phyloP scores from a whole-genome alignment of 2,113 vertebrate genomes.

The Charadrius vociferus region DNA sequence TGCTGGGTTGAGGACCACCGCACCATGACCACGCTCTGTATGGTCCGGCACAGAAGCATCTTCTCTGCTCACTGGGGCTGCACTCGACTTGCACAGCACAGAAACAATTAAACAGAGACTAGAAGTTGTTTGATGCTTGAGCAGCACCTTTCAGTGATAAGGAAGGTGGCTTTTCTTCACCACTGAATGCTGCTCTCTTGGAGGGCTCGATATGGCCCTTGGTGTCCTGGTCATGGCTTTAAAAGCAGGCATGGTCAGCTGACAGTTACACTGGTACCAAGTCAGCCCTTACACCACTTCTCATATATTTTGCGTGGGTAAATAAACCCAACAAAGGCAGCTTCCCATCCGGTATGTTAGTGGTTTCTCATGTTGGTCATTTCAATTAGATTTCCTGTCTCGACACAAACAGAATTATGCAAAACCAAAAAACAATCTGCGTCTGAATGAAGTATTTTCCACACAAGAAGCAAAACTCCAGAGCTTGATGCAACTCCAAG shows the following conservation, averaged over 20 bases:
- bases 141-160: background rate
- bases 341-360: background rate
- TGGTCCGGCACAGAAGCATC: background rate
- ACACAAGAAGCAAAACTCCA: background rate
- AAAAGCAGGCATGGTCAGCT: background rate
- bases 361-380: background rate
- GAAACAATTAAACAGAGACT: background rate
- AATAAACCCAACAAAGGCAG: background rate
- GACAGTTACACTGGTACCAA: background rate
- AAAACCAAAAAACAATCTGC: background rate
- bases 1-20: background rate
- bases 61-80: background rate
- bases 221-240: background rate
- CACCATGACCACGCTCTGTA: background rate
- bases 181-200: background rate
- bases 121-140: background rate
- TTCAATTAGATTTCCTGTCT: slow-evolving; percentile 13
- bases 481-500: background rate
- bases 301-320: background rate
- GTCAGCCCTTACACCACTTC: background rate
- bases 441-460: slow-evolving; percentile 11
- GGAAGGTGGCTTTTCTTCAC: background rate
- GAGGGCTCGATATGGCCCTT: background rate
- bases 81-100: fast-evolving
- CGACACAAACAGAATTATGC: background rate